Conservation (phyloP, 2,113 vertebrate species). For the Engystomops pustulosus region DNA sequence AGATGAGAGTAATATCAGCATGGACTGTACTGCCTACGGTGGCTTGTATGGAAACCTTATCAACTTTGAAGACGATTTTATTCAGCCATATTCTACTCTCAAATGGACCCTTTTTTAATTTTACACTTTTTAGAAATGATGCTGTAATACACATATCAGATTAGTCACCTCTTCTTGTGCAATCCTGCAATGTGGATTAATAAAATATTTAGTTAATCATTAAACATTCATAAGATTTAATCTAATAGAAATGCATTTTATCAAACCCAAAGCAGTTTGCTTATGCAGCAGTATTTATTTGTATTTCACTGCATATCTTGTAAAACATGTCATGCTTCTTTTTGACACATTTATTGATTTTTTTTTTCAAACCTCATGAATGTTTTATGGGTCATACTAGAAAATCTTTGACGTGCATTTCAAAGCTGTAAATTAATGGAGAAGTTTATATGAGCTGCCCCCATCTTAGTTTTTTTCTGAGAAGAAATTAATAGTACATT, state of each 20-base stretch:
- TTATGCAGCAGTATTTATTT: slow-evolving; percentile 45
- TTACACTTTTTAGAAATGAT: background rate
- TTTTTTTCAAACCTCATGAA: slow-evolving; percentile 4
- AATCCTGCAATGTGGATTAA: background rate
- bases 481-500: background rate
- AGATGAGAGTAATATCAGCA: background rate
- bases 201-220: slow-evolving; percentile 42
- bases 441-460: background rate
- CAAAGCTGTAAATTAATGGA: background rate
- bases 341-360: slow-evolving; percentile 38
- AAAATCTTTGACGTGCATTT: slow-evolving; percentile 6
- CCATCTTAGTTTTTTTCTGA: background rate
- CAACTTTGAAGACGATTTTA: background rate
- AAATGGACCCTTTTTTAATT: slow-evolving; percentile 6
- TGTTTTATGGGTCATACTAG: background rate
- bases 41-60: background rate
- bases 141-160: background rate
- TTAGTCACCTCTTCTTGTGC: background rate
- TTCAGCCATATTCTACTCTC: slow-evolving; percentile 6
- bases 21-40: background rate
- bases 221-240: slow-evolving; percentile 50
- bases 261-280: slow-evolving; percentile 37
- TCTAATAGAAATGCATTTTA: slow-evolving; percentile 52
- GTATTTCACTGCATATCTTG: slow-evolving; percentile 31
- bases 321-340: slow-evolving; percentile 49